These are phyloP conservation scores for Gallinago media DNA, from an alignment of 2,113 vertebrate species.

Conservation along the genomic window DNA sequence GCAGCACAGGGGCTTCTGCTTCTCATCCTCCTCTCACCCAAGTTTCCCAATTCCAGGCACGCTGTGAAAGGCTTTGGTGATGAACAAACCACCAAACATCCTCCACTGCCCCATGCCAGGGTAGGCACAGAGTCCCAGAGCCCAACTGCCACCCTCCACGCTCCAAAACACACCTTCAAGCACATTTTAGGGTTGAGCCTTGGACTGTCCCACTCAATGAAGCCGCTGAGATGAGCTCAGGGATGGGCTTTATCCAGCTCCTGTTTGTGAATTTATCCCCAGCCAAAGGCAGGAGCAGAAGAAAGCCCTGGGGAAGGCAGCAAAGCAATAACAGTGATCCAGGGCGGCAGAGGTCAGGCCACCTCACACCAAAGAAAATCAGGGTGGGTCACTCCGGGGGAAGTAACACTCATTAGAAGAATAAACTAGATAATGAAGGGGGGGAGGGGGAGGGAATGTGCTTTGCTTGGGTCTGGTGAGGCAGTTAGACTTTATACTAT, in stretches of 20 bases:
- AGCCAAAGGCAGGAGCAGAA: not conserved
- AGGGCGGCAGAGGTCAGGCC: not conserved
- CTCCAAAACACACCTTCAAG: not conserved
- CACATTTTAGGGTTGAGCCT: not conserved
- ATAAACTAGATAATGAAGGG: not conserved
- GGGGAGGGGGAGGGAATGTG: not conserved
- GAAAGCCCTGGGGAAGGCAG: not conserved
- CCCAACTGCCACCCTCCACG: not conserved
- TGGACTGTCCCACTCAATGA: accelerated
- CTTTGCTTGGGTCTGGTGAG: not conserved
- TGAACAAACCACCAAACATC: accelerated
- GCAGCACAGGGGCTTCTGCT: not conserved
- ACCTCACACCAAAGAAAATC: not conserved
- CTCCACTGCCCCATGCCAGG: not conserved
- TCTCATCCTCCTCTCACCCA: not conserved
- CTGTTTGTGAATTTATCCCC: not conserved
- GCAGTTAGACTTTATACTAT: not conserved
- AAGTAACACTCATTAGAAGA: not conserved
- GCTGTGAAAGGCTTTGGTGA: accelerated
- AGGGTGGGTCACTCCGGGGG: not conserved
- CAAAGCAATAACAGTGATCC: not conserved
- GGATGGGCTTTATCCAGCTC: not conserved
- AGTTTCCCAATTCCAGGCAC: not conserved
- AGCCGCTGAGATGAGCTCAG: not conserved
- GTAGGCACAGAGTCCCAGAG: accelerated